Evolutionary conservation across 2,797 vertebrate species (phyloP).

Genomic region (Pseudochromis fuscus): DNA sequence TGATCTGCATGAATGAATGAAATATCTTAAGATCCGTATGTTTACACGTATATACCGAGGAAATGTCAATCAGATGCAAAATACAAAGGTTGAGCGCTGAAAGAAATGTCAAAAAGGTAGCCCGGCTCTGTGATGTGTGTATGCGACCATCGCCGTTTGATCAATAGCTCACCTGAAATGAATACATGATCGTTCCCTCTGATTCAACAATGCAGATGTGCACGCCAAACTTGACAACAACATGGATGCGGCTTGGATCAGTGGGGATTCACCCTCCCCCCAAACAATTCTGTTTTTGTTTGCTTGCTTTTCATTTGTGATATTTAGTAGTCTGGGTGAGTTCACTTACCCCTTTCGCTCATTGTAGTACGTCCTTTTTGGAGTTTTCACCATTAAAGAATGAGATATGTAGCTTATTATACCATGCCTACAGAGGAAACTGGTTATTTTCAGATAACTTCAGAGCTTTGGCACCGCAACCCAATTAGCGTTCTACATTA

Average conservation of each 20-base stretch:
- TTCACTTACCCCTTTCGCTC: not conserved
- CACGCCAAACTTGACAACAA: slow-evolving; percentile 24
- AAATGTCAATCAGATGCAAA: slow-evolving; percentile 85
- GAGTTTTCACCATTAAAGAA: not conserved
- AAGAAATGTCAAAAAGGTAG: slow-evolving; percentile 77
- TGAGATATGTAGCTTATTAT: not conserved
- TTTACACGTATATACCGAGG: slow-evolving; percentile 72
- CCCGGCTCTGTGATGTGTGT: slow-evolving; percentile 41
- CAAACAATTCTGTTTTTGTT: not conserved
- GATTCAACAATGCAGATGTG: slow-evolving; percentile 41
- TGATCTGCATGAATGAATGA: slow-evolving; percentile 72
- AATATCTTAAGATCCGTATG: slow-evolving; percentile 75
- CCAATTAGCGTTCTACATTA: not conserved
- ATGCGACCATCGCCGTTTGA: slow-evolving; percentile 36
- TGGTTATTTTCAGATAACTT: too few species aligned
- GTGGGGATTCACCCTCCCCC: slow-evolving; percentile 10
- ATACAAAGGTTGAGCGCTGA: slow-evolving; percentile 67
- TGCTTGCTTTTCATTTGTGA: slow-evolving; percentile 15
- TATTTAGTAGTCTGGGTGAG: not conserved
- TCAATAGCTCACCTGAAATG: slow-evolving; percentile 75
- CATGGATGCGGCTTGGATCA: slow-evolving; percentile 29
- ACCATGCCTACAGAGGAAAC: too few species aligned
- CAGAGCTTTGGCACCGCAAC: too few species aligned
- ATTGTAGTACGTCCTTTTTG: not conserved
- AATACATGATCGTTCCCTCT: slow-evolving; percentile 53